A percentile compares a stretch with the other conserved stretches of the same genome.
Conservation (phyloP, 2,113 vertebrate species). For the Lamprotornis superbus region DNA sequence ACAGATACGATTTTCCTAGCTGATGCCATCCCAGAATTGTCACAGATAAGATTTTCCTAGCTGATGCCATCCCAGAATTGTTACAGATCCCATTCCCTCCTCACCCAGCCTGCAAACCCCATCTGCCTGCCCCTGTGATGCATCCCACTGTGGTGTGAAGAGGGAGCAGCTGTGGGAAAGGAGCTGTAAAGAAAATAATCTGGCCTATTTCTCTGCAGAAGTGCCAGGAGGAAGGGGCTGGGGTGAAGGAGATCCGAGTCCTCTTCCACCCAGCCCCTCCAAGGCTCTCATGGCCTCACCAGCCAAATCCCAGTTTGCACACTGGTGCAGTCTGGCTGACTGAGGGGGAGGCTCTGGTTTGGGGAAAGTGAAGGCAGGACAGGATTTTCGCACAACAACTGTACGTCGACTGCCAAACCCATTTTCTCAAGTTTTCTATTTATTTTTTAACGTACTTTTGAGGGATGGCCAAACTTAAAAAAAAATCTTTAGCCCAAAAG, state of each 20-base stretch:
- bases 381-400: background rate
- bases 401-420: background rate
- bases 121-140: background rate
- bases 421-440: background rate
- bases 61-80: too few species aligned
- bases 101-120: background rate
- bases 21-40: too few species aligned
- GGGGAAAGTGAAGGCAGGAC: background rate
- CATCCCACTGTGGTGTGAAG: background rate
- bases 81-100: background rate
- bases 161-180: background rate
- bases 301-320: background rate
- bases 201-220: background rate
- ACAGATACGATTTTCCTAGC: too few species aligned
- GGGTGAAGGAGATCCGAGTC: background rate
- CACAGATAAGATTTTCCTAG: too few species aligned
- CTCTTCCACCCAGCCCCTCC: background rate
- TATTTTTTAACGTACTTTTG: background rate
- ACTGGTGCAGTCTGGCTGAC: background rate
- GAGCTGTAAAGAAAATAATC: background rate
- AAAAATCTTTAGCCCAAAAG: slow-evolving; percentile 3
- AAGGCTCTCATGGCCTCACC: fast-evolving
- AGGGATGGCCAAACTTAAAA: background rate
- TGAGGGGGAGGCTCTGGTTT: background rate
- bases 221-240: background rate